Percentiles rank a stretch among this genome's conserved stretches.
These are phyloP conservation scores for Agelaius tricolor DNA, from an alignment of 2,113 vertebrate genomes.

Conservation along the genomic window DNA sequence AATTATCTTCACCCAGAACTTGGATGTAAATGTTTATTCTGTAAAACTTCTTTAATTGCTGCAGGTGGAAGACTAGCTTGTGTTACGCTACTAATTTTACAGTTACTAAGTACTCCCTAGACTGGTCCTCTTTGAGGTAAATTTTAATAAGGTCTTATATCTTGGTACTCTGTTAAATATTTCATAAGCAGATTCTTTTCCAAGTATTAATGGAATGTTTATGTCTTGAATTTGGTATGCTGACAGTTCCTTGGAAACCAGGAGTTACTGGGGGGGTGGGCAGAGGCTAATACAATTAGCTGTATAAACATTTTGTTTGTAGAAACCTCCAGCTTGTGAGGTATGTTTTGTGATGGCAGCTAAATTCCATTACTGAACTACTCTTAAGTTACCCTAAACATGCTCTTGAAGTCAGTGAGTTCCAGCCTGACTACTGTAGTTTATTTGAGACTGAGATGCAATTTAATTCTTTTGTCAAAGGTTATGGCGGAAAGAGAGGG, in stretches of 20 bases:
- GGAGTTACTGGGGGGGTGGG: not conserved
- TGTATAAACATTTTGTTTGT: not conserved
- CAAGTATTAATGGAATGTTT: not conserved
- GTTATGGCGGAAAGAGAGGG: conserved; percentile 92
- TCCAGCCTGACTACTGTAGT: not conserved
- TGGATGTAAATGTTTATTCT: not conserved
- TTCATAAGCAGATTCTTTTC: not conserved
- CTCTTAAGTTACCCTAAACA: not conserved
- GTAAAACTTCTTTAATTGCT: not conserved
- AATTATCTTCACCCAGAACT: not conserved
- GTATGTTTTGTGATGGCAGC: not conserved
- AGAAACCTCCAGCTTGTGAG: not conserved
- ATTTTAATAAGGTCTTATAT: not conserved
- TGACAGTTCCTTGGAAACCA: not conserved
- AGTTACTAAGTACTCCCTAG: not conserved
- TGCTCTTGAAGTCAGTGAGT: not conserved
- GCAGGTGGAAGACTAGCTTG: not conserved
- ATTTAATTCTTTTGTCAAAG: conserved; percentile 60
- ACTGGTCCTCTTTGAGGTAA: not conserved
- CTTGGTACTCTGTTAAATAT: not conserved
- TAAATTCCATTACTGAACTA: not conserved
- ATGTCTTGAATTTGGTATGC: not conserved
- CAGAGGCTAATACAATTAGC: not conserved
- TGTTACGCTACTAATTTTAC: not conserved
- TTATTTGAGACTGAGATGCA: not conserved